Percentiles rank a stretch among this genome's conserved stretches.
Conservation (phyloP, 2,113 vertebrate species). For the Illadopsis cleaveri region DNA sequence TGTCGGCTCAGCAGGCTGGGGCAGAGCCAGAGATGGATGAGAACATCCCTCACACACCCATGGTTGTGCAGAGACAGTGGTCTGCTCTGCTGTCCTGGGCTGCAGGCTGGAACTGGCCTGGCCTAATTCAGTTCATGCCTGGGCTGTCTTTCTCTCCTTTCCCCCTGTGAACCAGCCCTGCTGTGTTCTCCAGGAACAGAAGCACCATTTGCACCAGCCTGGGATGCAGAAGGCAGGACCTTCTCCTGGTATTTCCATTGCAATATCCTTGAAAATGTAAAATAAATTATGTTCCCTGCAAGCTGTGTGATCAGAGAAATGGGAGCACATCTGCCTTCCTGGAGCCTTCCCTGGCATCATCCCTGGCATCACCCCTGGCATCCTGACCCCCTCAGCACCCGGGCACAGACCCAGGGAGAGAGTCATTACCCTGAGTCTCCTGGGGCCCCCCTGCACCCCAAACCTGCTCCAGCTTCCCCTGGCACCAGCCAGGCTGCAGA, state of each 20-base stretch:
- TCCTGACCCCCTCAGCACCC: background rate
- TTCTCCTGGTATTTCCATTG: background rate
- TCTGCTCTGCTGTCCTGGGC: background rate
- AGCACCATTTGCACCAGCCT: background rate
- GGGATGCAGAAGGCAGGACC: background rate
- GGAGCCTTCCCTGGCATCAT: background rate
- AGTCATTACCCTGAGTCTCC: background rate
- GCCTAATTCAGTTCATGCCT: background rate
- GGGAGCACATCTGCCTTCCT: background rate
- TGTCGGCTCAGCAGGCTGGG: background rate
- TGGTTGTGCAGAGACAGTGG: background rate
- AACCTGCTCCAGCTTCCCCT: background rate
- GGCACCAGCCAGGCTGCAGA: too few species aligned
- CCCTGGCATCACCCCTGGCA: background rate
- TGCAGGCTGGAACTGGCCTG: background rate
- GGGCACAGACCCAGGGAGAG: fast-evolving
- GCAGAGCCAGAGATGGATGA: background rate
- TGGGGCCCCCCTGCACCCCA: background rate
- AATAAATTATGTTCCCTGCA: background rate
- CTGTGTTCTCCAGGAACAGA: background rate
- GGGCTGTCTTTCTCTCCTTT: background rate
- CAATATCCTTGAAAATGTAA: background rate
- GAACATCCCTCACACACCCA: background rate
- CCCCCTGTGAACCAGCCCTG: background rate
- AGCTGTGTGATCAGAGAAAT: background rate